Conservation (phyloP, 2,888 invertebrate genomes). For the Thymelicus acteon region DNA sequence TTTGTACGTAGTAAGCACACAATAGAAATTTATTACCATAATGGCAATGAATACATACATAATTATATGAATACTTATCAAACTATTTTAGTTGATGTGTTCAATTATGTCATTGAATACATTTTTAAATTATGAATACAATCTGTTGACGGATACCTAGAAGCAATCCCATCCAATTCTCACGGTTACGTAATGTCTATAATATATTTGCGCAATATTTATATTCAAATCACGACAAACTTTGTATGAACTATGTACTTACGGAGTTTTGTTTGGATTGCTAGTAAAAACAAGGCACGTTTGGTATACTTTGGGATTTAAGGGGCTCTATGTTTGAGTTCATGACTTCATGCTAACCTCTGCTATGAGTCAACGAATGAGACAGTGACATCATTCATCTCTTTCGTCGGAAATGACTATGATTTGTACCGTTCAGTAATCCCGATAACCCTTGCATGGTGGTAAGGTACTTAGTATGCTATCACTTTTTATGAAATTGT, state of each 20-base stretch:
- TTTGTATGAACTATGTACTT: constrained; percentile 8
- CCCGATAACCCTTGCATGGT: too few species aligned
- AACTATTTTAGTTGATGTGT: constrained; percentile 33
- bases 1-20: too few species aligned
- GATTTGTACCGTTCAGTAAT: too few species aligned
- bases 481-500: too few species aligned
- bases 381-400: too few species aligned
- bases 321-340: too few species aligned
- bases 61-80: constrained; percentile 17
- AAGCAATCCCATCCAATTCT: constrained; percentile 13
- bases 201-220: constrained; percentile 24
- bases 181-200: constrained; percentile 20
- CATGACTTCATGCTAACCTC: too few species aligned
- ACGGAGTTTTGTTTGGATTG: background rate
- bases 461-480: too few species aligned
- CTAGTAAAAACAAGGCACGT: too few species aligned
- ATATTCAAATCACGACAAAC: constrained; percentile 24
- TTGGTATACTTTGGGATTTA: too few species aligned
- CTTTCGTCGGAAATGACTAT: too few species aligned
- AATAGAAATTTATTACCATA: background rate
- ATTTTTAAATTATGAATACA: background rate
- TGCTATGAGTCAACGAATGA: too few species aligned
- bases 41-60: background rate
- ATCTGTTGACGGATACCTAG: constrained; percentile 18
- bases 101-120: constrained; percentile 38